Evolutionary conservation across 2,888 invertebrate species (phyloP).

Genomic region (Parnassius mnemosyne): DNA sequence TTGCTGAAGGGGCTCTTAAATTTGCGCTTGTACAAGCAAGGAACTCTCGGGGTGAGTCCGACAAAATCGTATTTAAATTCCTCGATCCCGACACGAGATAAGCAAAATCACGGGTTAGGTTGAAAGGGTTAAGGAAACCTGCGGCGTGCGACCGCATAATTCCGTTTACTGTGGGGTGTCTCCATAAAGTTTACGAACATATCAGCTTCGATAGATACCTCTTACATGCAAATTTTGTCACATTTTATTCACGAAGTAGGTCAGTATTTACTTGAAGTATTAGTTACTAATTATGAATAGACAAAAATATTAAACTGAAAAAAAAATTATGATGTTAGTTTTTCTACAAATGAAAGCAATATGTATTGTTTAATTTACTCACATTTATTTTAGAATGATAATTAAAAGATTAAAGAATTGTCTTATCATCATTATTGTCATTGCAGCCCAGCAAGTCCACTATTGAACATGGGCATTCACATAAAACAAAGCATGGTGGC

Average conservation of each 20-base stretch:
- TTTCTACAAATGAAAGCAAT: too few species aligned
- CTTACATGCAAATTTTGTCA: conserved; percentile 34
- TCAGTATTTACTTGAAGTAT: too few species aligned
- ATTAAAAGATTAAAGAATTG: too few species aligned
- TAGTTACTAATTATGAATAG: not conserved
- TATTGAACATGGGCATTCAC: too few species aligned
- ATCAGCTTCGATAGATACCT: conserved; percentile 33
- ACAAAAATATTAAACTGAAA: not conserved
- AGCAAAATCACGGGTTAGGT: conserved; percentile 76
- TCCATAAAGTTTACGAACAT: conserved; percentile 37
- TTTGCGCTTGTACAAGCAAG: conserved; percentile 57
- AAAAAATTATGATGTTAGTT: not conserved
- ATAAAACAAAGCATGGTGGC: too few species aligned
- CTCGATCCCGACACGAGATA: conserved; percentile 70
- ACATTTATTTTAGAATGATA: too few species aligned
- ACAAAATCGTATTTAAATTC: conserved; percentile 76
- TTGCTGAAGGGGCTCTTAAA: conserved; percentile 50
- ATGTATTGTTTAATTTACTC: too few species aligned
- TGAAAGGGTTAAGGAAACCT: conserved; percentile 73
- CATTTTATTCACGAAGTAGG: conserved; percentile 21
- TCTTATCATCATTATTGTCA: too few species aligned
- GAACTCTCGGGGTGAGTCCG: conserved; percentile 54
- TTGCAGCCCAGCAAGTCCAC: too few species aligned
- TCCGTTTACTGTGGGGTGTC: conserved; percentile 57
- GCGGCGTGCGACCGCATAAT: conserved; percentile 77